These are phyloP conservation scores for Falco berigora DNA, from an alignment of 2,797 vertebrate species.

Conservation along the genomic window DNA sequence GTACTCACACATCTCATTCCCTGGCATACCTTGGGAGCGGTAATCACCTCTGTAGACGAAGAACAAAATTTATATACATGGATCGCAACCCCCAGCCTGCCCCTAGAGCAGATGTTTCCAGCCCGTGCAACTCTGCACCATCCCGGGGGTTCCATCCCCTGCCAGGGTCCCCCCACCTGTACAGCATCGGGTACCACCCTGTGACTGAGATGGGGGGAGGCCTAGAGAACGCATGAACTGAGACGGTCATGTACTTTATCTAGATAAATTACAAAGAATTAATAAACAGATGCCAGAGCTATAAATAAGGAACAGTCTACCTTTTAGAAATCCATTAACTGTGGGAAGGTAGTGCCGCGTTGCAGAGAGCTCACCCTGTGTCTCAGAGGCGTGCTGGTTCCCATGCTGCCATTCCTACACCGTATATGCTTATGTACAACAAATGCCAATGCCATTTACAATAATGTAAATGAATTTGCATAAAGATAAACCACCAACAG, in stretches of 20 bases:
- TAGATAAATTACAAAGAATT: neutral
- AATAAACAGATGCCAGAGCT: neutral
- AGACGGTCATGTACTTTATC: neutral
- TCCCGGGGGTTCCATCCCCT: neutral
- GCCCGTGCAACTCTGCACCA: rapidly evolving
- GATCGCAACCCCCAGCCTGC: neutral
- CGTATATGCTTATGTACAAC: rapidly evolving
- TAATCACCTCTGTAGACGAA: rapidly evolving
- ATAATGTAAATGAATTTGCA: rapidly evolving
- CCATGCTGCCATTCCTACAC: rapidly evolving
- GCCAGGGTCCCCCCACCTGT: neutral
- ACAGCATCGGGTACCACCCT: rapidly evolving
- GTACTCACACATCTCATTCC: no score
- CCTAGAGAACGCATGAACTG: rapidly evolving
- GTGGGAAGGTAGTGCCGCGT: neutral
- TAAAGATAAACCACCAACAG: rapidly evolving
- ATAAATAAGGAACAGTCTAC: neutral
- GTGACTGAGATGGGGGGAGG: neutral
- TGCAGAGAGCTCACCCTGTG: rapidly evolving
- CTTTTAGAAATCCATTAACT: no score
- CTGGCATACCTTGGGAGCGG: rapidly evolving
- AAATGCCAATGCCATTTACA: neutral
- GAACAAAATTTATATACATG: rapidly evolving
- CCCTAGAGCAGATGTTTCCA: neutral
- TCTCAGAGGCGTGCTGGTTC: neutral